Evolutionary conservation across 2,888 invertebrate species (phyloP).

Genomic region (Melanargia galathea): DNA sequence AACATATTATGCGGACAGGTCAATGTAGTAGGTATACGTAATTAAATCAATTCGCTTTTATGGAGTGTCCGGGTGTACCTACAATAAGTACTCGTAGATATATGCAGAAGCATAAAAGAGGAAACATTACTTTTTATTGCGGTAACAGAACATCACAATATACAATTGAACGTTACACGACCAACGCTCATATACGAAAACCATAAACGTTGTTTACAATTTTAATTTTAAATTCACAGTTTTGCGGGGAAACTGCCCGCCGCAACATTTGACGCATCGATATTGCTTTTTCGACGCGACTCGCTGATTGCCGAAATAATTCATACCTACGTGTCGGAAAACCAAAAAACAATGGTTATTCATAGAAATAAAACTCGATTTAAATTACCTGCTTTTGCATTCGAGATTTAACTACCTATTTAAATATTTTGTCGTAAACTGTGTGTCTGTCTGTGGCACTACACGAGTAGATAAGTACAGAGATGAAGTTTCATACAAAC

Average conservation of each 20-base stretch:
- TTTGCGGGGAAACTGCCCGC: constrained; percentile 5
- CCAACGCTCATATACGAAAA: constrained; percentile 5
- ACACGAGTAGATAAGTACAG: too few species aligned
- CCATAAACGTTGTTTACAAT: constrained; percentile 24
- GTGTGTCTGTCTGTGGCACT: too few species aligned
- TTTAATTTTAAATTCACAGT: constrained; percentile 21
- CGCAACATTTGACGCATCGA: constrained; percentile 24
- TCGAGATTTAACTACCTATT: too few species aligned
- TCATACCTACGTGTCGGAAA: constrained; percentile 6
- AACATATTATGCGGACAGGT: too few species aligned
- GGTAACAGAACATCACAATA: constrained; percentile 6
- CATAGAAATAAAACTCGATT: background rate
- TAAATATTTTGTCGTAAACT: too few species aligned
- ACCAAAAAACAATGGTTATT: constrained; percentile 11
- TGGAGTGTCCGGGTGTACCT: too few species aligned
- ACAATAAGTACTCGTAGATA: too few species aligned
- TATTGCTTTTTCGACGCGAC: constrained; percentile 16
- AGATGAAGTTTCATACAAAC: too few species aligned
- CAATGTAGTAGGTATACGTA: too few species aligned
- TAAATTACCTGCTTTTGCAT: too few species aligned
- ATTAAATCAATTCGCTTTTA: too few species aligned
- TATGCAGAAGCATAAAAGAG: background rate
- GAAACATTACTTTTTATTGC: constrained; percentile 7
- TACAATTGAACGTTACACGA: background rate
- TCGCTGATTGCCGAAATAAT: constrained; percentile 21